A percentile compares a stretch with the other conserved stretches of the same genome.
Evolutionary conservation across 2,113 vertebrate genomes (phyloP).

Genomic region (Cyprinodon brontotheroides): DNA sequence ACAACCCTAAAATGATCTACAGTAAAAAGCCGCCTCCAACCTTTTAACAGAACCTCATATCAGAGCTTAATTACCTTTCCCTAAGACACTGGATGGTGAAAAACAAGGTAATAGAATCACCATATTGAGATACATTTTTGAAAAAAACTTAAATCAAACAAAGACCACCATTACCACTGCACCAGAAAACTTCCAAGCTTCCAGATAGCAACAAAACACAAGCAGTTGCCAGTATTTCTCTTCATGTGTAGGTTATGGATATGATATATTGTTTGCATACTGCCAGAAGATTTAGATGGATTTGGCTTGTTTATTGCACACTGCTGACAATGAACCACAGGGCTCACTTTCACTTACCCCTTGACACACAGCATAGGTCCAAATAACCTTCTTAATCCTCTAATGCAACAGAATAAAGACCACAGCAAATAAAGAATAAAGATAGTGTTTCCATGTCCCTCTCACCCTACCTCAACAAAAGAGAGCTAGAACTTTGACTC

Average conservation of each 20-base stretch:
- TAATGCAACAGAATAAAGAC: conserved; percentile 23
- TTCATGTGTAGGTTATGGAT: conserved; percentile 31
- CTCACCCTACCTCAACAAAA: conserved; percentile 42
- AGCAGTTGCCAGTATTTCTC: conserved; percentile 11
- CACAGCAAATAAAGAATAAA: neutral
- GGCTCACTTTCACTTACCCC: conserved; percentile 53
- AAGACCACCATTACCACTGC: conserved; percentile 12
- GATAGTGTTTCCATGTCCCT: conserved; percentile 38
- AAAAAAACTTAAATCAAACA: conserved; percentile 10
- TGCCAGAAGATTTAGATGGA: conserved; percentile 27
- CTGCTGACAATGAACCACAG: conserved; percentile 52
- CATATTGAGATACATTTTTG: conserved; percentile 11
- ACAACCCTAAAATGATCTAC: too few relatives aligned
- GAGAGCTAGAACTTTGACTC: conserved; percentile 50
- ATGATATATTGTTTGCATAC: conserved; percentile 8
- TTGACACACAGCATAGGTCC: conserved; percentile 69
- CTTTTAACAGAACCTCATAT: neutral
- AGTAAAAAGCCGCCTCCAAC: neutral
- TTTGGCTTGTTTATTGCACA: conserved; percentile 70
- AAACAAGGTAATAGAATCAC: conserved; percentile 11
- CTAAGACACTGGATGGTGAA: neutral
- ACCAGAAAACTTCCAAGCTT: conserved; percentile 4
- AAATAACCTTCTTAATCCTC: conserved; percentile 71
- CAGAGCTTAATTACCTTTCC: neutral
- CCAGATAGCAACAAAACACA: neutral